These are phyloP conservation scores for Aspiorhynchus laticeps DNA, from an alignment of 2,113 vertebrate species.

Conservation along the genomic window DNA sequence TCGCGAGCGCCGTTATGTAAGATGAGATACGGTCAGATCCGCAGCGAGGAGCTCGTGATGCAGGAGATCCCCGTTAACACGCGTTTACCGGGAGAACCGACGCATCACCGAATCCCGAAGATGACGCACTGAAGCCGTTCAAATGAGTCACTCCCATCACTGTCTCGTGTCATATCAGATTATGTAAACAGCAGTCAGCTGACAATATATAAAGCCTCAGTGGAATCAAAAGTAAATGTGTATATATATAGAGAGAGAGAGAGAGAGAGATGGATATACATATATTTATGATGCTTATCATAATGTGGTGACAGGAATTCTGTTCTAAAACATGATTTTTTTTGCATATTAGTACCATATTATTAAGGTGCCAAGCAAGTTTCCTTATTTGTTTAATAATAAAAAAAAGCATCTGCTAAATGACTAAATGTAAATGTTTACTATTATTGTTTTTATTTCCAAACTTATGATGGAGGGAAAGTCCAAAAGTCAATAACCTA, in stretches of 20 bases:
- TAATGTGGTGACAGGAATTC: too few relatives aligned
- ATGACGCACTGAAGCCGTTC: constrained; percentile 7
- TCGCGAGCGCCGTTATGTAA: not conserved
- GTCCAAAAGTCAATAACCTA: not conserved
- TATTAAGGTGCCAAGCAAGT: too few relatives aligned
- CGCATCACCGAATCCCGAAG: not conserved
- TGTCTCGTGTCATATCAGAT: not conserved
- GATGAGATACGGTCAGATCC: not conserved
- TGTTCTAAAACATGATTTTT: not conserved
- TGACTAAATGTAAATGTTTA: too few relatives aligned
- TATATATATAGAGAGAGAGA: too few relatives aligned
- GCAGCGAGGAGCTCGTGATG: not conserved
- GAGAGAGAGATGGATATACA: too few relatives aligned
- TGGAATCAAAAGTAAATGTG: too few relatives aligned
- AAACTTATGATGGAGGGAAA: too few relatives aligned
- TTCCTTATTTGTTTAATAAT: too few relatives aligned
- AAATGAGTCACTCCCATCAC: not conserved
- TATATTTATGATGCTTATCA: too few relatives aligned
- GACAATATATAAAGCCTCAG: not conserved
- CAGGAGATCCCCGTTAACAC: not conserved
- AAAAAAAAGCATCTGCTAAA: too few relatives aligned
- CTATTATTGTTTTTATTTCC: not conserved
- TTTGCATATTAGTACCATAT: too few relatives aligned
- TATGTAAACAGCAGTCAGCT: not conserved
- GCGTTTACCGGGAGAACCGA: constrained; percentile 8